Conservation (phyloP, 2,113 vertebrate genomes). For the Hydrolagus affinis region DNA sequence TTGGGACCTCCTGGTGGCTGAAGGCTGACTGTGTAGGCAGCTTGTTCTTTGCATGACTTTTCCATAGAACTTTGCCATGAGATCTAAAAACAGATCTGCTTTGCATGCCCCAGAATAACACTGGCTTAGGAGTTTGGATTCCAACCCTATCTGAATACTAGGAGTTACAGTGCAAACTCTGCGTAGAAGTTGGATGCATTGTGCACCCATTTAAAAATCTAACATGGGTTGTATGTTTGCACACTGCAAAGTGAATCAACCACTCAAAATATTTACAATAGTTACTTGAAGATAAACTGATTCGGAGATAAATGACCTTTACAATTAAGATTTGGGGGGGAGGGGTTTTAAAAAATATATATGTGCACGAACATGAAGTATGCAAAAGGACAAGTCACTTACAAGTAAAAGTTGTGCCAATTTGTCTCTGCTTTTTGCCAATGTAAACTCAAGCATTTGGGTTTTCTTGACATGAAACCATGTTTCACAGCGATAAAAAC, state of each 20-base stretch:
- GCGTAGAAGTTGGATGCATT: no score
- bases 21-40: no score
- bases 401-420: not conserved
- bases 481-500: not conserved
- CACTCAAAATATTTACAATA: slow-evolving; percentile 44
- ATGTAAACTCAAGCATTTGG: not conserved
- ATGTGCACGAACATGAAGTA: not conserved
- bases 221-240: not conserved
- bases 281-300: slow-evolving; percentile 45
- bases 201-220: not conserved
- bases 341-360: not conserved
- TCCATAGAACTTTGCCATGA: no score
- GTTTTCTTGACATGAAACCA: not conserved
- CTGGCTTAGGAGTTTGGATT: no score
- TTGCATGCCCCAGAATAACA: no score
- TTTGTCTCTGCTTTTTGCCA: not conserved
- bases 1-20: no score
- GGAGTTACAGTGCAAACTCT: no score
- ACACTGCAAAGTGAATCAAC: not conserved
- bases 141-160: no score
- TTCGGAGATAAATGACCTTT: slow-evolving; percentile 47
- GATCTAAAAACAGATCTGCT: no score
- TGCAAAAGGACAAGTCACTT: not conserved
- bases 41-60: no score
- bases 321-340: slow-evolving; percentile 55